Percentiles rank a stretch among this genome's conserved stretches.
phyloP scores from a whole-genome alignment of 2,797 vertebrate genomes.

The Enteromius thamalakanensis region DNA sequence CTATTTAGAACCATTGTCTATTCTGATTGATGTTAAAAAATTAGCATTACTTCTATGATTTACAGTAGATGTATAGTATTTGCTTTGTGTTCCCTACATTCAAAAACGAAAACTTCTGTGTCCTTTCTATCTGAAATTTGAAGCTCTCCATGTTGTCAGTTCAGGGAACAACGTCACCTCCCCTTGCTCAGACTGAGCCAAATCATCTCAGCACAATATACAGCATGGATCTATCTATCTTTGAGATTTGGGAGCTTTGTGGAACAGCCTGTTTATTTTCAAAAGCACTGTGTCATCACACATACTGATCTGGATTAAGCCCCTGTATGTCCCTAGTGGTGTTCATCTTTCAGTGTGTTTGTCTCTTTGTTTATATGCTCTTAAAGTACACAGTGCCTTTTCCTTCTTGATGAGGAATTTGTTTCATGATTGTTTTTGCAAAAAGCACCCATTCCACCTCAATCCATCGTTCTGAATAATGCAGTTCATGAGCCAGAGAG shows the following conservation, averaged over 20 bases:
- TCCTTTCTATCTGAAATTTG: not conserved
- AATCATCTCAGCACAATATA: constrained; percentile 39
- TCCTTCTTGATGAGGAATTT: constrained; percentile 19
- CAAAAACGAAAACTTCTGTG: not conserved
- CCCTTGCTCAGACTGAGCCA: constrained; percentile 7
- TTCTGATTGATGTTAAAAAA: not conserved
- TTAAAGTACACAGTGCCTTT: constrained; percentile 8
- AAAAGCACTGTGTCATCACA: constrained; percentile 36
- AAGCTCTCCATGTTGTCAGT: constrained; percentile 14
- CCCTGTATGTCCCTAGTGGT: constrained; percentile 19
- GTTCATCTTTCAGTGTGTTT: constrained; percentile 11
- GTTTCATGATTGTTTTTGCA: not conserved
- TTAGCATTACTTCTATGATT: not conserved
- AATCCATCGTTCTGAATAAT: not conserved
- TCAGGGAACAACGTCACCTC: constrained; percentile 19
- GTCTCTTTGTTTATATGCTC: constrained; percentile 18
- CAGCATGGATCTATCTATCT: constrained; percentile 3
- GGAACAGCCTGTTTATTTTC: constrained; percentile 48
- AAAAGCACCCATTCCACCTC: not conserved
- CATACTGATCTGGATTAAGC: constrained; percentile 48
- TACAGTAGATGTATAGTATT: not conserved
- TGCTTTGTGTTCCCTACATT: not conserved
- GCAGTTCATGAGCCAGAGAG: constrained; percentile 4
- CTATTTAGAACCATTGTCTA: not conserved
- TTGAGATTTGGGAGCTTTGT: constrained; percentile 41